Evolutionary conservation across 1,140 invertebrate species (phyloP).

Genomic region (Philotrypesis tridentata): DNA sequence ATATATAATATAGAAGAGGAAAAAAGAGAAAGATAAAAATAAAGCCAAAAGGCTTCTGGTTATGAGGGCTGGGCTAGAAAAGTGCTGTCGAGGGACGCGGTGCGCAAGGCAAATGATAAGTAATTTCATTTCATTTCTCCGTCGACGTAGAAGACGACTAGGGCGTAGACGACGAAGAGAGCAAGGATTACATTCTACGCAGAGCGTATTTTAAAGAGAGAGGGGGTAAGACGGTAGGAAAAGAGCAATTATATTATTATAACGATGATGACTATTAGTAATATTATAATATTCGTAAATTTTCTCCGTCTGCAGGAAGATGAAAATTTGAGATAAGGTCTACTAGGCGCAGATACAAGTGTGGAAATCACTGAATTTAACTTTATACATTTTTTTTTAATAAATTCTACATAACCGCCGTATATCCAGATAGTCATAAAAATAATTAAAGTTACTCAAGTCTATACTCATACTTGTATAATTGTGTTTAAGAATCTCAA

Average conservation of each 20-base stretch:
- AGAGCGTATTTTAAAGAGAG: background rate
- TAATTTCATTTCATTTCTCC: background rate
- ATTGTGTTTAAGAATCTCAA: too few species aligned
- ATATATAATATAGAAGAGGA: background rate
- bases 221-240: too few species aligned
- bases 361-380: background rate
- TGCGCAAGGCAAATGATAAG: background rate
- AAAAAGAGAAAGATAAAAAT: background rate
- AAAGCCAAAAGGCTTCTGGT: background rate
- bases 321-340: background rate
- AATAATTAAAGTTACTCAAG: too few species aligned
- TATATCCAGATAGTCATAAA: too few species aligned
- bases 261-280: too few species aligned
- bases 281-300: background rate
- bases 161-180: background rate
- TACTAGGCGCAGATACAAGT: background rate
- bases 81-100: background rate
- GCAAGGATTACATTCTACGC: background rate
- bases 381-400: too few species aligned
- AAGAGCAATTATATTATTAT: too few species aligned
- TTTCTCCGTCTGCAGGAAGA: background rate
- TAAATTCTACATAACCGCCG: too few species aligned
- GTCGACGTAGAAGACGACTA: background rate
- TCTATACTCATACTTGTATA: too few species aligned
- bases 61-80: background rate